A percentile compares a stretch with the other conserved stretches of the same genome.
Conservation (phyloP, 2,888 invertebrate genomes). For the Esperia sulphurella region DNA sequence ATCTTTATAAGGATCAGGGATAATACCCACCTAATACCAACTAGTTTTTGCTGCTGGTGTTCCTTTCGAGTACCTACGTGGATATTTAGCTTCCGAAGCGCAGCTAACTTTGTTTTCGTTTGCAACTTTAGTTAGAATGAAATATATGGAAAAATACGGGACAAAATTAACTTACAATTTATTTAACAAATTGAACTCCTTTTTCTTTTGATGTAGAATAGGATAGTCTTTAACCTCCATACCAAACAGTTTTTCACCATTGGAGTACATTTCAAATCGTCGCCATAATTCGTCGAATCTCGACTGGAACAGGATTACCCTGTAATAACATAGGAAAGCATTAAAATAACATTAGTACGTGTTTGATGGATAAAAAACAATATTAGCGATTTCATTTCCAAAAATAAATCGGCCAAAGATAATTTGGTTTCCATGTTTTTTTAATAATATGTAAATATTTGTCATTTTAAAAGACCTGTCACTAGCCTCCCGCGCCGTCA, state of each 20-base stretch:
- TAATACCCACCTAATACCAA: too few species aligned
- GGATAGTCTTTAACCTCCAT: constrained; percentile 91
- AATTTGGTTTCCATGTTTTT: neutral
- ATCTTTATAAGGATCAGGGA: too few species aligned
- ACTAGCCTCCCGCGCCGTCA: constrained; percentile 91
- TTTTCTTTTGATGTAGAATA: constrained; percentile 86
- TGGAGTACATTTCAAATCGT: constrained; percentile 89
- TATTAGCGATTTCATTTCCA: too few species aligned
- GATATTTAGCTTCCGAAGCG: too few species aligned
- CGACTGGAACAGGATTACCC: constrained; percentile 86
- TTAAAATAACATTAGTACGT: neutral
- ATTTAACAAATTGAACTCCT: constrained; percentile 90
- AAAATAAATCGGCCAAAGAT: too few species aligned
- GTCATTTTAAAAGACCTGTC: constrained; percentile 80
- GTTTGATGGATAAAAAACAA: too few species aligned
- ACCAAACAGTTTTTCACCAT: constrained; percentile 91
- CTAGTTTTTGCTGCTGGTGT: too few species aligned
- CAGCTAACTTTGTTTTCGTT: too few species aligned
- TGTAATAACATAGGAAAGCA: constrained; percentile 23
- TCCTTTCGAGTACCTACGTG: too few species aligned
- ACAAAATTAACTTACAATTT: constrained; percentile 81
- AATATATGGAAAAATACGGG: too few species aligned
- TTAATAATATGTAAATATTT: neutral
- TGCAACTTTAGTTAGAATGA: too few species aligned
- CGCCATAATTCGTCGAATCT: constrained; percentile 91